These are phyloP conservation scores for Erebia palarica DNA, from an alignment of 2,888 invertebrate genomes.

Conservation along the genomic window DNA sequence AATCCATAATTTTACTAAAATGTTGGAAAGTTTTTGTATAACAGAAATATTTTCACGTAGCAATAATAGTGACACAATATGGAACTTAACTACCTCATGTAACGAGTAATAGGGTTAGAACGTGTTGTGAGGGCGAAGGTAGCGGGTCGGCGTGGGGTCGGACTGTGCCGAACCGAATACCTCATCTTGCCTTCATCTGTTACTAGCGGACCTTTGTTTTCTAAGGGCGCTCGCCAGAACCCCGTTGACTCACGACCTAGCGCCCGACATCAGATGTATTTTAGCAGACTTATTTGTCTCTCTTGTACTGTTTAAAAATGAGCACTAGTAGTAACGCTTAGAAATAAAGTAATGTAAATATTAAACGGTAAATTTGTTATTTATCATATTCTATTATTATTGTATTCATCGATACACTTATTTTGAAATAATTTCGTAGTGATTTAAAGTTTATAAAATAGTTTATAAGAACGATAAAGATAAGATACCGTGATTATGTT, in stretches of 20 bases:
- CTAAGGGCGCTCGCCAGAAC: constrained; percentile 32
- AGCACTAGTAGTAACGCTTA: constrained; percentile 68
- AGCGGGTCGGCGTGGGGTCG: constrained; percentile 38
- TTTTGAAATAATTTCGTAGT: constrained; percentile 75
- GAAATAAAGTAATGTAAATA: constrained; percentile 74
- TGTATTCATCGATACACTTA: constrained; percentile 73
- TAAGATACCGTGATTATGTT: constrained; percentile 72
- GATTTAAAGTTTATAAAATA: constrained; percentile 72
- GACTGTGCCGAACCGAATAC: constrained; percentile 42
- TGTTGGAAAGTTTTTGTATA: constrained; percentile 69
- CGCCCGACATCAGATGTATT: constrained; percentile 56
- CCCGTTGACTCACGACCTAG: constrained; percentile 39
- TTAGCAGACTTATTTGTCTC: constrained; percentile 61
- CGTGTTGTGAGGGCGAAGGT: constrained; percentile 56
- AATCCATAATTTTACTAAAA: constrained; percentile 58
- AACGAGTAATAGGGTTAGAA: constrained; percentile 68
- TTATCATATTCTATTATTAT: constrained; percentile 78
- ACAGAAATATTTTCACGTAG: constrained; percentile 70
- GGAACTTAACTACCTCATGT: constrained; percentile 80
- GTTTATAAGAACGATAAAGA: constrained; percentile 56
- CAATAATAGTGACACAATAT: constrained; percentile 70
- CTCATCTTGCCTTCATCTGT: constrained; percentile 65
- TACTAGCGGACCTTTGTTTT: constrained; percentile 51
- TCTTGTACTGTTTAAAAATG: constrained; percentile 66
- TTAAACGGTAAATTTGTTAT: constrained; percentile 74